Evolutionary conservation across 2,888 invertebrate genomes (phyloP).

Genomic region (Ariolimax columbianus): DNA sequence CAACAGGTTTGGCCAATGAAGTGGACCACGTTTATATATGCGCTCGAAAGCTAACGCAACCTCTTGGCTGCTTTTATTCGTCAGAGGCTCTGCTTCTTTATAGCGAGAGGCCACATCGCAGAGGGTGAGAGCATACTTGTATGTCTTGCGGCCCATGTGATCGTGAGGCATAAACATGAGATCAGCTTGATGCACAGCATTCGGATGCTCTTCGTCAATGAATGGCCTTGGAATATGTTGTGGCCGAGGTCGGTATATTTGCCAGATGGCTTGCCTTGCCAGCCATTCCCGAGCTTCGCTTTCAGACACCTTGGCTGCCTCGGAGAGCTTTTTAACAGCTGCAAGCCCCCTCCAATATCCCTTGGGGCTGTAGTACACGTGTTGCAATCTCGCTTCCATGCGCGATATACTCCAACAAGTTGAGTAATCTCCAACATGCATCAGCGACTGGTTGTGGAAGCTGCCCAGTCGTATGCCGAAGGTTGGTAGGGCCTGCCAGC

Average conservation of each 20-base stretch:
- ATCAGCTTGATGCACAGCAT: slow-evolving; percentile 33
- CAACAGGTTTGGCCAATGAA: slow-evolving; percentile 20
- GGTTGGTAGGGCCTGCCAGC: background rate
- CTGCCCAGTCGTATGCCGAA: background rate
- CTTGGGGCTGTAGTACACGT: background rate
- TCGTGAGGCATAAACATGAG: slow-evolving; percentile 29
- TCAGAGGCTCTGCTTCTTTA: background rate
- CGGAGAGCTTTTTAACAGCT: background rate
- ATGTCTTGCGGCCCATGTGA: background rate
- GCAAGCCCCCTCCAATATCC: background rate
- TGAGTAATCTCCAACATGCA: background rate
- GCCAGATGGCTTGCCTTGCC: slow-evolving; percentile 17
- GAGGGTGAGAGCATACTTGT: slow-evolving; percentile 39
- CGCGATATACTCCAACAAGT: background rate
- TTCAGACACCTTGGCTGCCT: slow-evolving; percentile 8
- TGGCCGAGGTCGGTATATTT: background rate
- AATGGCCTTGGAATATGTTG: slow-evolving; percentile 24
- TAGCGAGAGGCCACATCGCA: slow-evolving; percentile 28
- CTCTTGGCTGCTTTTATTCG: background rate
- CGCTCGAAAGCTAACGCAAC: slow-evolving; percentile 10
- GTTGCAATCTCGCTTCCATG: no score
- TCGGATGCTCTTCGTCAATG: slow-evolving; percentile 24
- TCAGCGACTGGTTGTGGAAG: background rate
- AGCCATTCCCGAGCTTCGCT: slow-evolving; percentile 2
- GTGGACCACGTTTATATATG: slow-evolving; percentile 39